Conservation (phyloP, 2,797 vertebrate species). For the Rhinella marina region DNA sequence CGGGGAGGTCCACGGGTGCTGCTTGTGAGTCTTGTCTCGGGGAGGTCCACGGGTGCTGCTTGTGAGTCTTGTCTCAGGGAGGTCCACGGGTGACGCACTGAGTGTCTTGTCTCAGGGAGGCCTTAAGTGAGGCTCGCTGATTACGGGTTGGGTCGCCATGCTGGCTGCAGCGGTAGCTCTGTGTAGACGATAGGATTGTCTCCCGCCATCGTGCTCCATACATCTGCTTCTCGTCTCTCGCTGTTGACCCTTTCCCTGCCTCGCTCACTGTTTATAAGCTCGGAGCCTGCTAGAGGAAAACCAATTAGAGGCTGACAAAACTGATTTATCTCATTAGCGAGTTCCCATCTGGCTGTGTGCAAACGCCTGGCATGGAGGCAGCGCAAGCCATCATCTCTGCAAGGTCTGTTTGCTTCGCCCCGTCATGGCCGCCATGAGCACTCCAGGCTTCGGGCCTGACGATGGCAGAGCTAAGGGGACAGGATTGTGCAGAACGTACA, state of each 20-base stretch:
- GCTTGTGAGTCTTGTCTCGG: background rate
- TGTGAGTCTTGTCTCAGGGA: background rate
- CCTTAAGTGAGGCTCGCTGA: background rate
- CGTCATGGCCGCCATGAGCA: conserved; percentile 6
- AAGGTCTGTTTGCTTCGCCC: background rate
- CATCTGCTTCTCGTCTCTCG: conserved; percentile 32
- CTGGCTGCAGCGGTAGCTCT: background rate
- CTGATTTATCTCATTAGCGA: conserved; percentile 69
- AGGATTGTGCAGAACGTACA: background rate
- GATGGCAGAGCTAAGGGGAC: conserved; percentile 5
- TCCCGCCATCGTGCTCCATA: background rate
- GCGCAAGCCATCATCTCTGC: background rate
- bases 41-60: background rate
- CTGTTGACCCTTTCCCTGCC: conserved; percentile 51
- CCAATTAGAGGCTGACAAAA: conserved; percentile 69
- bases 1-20: background rate
- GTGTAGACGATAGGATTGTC: background rate
- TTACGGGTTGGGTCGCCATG: background rate
- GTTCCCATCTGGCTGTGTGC: conserved; percentile 65
- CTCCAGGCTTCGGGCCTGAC: background rate
- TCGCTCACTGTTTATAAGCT: conserved; percentile 62
- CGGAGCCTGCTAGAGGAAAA: conserved; percentile 68
- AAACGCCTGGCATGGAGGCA: conserved; percentile 60
- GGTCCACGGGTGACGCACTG: background rate
- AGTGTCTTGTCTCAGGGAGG: background rate